Percentiles rank a stretch among this genome's conserved stretches.
phyloP scores from a whole-genome alignment of 2,888 invertebrate species.

The Andricus curvator region DNA sequence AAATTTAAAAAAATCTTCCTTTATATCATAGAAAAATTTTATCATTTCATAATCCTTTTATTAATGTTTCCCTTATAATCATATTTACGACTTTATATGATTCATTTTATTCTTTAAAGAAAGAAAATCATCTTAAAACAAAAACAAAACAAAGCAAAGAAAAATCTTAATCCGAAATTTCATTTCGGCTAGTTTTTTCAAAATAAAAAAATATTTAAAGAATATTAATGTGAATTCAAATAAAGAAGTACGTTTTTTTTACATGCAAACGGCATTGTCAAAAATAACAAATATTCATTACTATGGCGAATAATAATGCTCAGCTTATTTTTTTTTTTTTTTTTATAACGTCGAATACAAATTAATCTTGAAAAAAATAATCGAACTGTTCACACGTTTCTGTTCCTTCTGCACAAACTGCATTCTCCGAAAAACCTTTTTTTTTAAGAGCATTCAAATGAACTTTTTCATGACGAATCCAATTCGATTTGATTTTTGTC shows the following conservation, averaged over 20 bases:
- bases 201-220: too few species aligned
- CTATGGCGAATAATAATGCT: background rate
- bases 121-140: too few species aligned
- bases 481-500: constrained; percentile 66
- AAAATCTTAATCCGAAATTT: too few species aligned
- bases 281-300: background rate
- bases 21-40: background rate
- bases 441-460: background rate
- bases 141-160: too few species aligned
- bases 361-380: background rate
- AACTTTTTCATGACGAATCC: constrained; percentile 67
- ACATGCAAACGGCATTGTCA: background rate
- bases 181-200: too few species aligned
- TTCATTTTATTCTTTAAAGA: too few species aligned
- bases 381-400: background rate
- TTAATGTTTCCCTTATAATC: background rate
- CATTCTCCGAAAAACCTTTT: background rate
- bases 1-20: background rate
- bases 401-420: background rate
- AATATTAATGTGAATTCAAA: too few species aligned
- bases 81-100: background rate
- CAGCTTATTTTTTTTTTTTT: background rate
- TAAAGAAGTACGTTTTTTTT: too few species aligned
- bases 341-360: background rate
- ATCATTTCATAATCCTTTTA: background rate